Evolutionary conservation across 2,113 vertebrate species (phyloP).

Genomic region (Dromas ardeola): DNA sequence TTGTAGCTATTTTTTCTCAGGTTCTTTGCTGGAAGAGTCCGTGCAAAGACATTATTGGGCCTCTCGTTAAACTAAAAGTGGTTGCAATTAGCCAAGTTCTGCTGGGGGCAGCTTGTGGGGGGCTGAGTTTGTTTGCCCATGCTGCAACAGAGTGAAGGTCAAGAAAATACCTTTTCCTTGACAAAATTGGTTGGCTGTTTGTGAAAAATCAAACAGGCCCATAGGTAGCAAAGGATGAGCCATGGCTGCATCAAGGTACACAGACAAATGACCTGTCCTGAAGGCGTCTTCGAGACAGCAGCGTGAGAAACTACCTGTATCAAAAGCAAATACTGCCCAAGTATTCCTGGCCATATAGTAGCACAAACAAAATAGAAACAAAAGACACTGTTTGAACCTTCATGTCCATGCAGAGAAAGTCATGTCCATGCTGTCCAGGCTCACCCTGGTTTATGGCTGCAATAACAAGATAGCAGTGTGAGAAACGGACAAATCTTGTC

Average conservation of each 20-base stretch:
- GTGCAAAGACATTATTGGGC: neutral
- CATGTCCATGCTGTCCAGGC: neutral
- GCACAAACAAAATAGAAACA: neutral
- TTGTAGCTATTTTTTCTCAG: neutral
- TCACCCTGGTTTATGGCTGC: neutral
- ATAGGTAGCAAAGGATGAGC: neutral
- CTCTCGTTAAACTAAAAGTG: neutral
- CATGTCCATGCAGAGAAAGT: neutral
- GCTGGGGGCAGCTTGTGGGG: too few species aligned
- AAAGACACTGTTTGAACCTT: neutral
- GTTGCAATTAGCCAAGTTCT: neutral
- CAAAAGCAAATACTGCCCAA: neutral
- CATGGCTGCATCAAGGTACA: accelerated
- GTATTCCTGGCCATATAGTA: accelerated
- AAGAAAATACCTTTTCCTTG: neutral
- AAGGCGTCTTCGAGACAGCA: neutral
- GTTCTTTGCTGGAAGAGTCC: neutral
- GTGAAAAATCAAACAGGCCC: neutral
- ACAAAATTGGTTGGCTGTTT: neutral
- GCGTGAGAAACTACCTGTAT: accelerated
- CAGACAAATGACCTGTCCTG: neutral
- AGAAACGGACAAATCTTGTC: neutral
- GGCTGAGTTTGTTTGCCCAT: neutral
- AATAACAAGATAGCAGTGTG: neutral
- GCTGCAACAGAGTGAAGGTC: neutral